Evolutionary conservation across 2,797 vertebrate genomes (phyloP), one percentile per base, ranked within the genome.

Genomic region (Tinamus major): DNA sequence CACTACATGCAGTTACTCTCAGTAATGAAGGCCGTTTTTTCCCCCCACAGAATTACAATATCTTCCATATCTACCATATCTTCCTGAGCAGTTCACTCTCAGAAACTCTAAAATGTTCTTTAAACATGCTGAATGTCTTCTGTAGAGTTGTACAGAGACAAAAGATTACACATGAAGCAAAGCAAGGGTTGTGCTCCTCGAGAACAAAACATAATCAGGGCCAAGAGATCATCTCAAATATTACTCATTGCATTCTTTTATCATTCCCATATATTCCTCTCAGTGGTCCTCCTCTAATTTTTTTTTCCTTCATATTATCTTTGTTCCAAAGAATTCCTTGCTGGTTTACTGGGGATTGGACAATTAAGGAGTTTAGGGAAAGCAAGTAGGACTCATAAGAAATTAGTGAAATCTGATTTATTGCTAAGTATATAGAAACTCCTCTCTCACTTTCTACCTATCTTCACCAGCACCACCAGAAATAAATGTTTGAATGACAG

Each of bases 401-500:
- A 69, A 79, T 86, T 67, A 81, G 20, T 86, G 49, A 17, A 55
- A 75, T 13, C 7, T 65, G 5, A 2, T 95, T 77, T 87, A 79
- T 71, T 87, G 42, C 23, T 79, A 84, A 90, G 79, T 77, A 58
- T 49, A 37, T 42, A 37, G 26, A 90, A 85, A 18, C 18, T 94
- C 88, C 71, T 84, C 29, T 58, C 14, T 62, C 19, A 10, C 11
- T 65, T 81, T 79, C 26, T 77, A 72, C 37, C 59, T 79, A 58
- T 67, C 74, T 53, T 14, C 31, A 75, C 16, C 33, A 94, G 12
- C n/a, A 58, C 8, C 18, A 95, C n/a, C 61, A 85, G 68, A 88
- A 92, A 87, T 79, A 79, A 75, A 90, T 72, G 13, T 39, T 92
- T 85, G 41, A 93, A 93, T 88, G 81, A 87, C 59, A 86, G 69